Evolutionary conservation across 2,113 vertebrate species (phyloP), one percentile per base, ranked within the genome.

Genomic region (Microtus pennsylvanicus): DNA sequence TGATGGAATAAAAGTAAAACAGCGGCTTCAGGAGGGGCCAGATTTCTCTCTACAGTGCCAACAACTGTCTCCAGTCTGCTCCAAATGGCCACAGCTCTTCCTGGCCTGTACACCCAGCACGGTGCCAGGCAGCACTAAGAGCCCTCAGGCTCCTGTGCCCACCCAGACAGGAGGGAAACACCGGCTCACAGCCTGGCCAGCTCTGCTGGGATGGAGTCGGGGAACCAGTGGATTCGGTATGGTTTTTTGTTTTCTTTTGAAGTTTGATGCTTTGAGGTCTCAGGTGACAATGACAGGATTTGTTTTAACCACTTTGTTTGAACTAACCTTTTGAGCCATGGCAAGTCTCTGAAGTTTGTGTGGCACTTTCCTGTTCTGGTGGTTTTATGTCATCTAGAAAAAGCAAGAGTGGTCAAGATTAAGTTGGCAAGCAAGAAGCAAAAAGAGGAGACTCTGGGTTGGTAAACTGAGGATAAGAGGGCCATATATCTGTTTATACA

Each of bases 291-390:
- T 26, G 55, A 81, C 22, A 87, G 58, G 82, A 21, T 81, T 94
- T 96, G 42, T 65, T 77, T 95, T 93, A 89, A 80, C 42, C 7
- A 9, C 88, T 96, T 76, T 52, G 74, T 86, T 92, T 91, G 72
- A 96, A 97, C 97, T 95, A 38, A 98, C 97, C 97, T 97, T 72
- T 92, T 55, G 50, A 74, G 87, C 77, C 35, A 12, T 17, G 26
- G 86, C 81, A 85, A 42, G 4, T 89, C 63, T 45, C 0, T 87
- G 67, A 9, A 69, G 13, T 35, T 72, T 45, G 12, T 1, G 19
- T 2, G 24, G 0, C 11, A 3, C 52, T 86, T 82, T 19, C 0
- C 61, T 42, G 1, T 92, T 61, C 16, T 5, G 0, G 7, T 85
- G 28, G 47, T 13, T 65, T 91, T 87, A 0, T 4, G n/a, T 17